These are phyloP conservation scores for Archivesica marissinica DNA, from an alignment of 1,140 invertebrate genomes.

Conservation along the genomic window DNA sequence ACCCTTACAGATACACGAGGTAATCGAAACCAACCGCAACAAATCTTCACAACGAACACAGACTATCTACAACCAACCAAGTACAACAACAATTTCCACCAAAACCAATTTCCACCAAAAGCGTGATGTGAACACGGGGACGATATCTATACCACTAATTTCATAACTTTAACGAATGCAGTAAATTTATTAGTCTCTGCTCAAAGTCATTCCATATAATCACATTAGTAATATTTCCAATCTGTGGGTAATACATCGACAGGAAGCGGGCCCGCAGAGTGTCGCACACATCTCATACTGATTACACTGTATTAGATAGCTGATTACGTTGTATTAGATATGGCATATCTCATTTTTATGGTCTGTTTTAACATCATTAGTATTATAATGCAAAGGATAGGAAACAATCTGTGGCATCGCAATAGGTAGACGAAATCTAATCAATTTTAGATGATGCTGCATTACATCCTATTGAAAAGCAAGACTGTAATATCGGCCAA, in stretches of 20 bases:
- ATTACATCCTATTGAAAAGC: not conserved
- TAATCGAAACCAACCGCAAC: no score
- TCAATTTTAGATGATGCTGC: slow-evolving; percentile 16
- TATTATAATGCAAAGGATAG: not conserved
- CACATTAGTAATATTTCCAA: slow-evolving; percentile 23
- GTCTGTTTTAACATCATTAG: no score
- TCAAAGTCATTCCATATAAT: not conserved
- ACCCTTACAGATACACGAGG: no score
- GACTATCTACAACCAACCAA: no score
- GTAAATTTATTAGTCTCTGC: slow-evolving; percentile 2
- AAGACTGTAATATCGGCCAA: no score
- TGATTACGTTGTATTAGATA: no score
- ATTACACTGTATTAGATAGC: slow-evolving; percentile 6
- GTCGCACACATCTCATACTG: not conserved
- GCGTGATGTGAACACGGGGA: not conserved
- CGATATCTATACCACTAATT: slow-evolving; percentile 11
- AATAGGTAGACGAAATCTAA: slow-evolving; percentile 10
- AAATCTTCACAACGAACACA: no score
- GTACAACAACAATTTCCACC: not conserved
- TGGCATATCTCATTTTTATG: no score
- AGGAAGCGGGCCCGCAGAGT: not conserved
- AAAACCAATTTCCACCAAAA: not conserved
- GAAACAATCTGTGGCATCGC: not conserved
- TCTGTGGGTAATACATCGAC: not conserved
- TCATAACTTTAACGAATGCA: slow-evolving; percentile 8